A percentile compares a stretch with the other conserved stretches of the same genome.
Evolutionary conservation across 2,888 invertebrate species (phyloP).

Genomic region (Ochropleura leucogaster): DNA sequence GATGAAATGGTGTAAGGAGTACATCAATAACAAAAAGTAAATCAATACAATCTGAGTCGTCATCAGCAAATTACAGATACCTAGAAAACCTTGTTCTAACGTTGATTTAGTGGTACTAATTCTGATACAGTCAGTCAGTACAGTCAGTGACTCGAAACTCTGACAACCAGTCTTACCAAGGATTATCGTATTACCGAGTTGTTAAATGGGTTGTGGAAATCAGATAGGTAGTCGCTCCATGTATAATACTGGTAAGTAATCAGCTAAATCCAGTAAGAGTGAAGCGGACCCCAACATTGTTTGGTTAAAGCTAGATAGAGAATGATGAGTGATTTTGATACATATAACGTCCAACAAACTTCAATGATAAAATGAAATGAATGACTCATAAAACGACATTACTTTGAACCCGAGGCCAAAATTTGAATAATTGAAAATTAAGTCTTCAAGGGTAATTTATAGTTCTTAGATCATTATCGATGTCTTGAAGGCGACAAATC

Average conservation of each 20-base stretch:
- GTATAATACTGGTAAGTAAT: no score
- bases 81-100: not conserved
- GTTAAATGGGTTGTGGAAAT: no score
- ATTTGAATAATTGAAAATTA: constrained; percentile 8
- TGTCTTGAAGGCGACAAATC: constrained; percentile 13
- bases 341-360: not conserved
- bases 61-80: not conserved
- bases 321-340: not conserved
- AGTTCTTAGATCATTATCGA: constrained; percentile 22
- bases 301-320: no score
- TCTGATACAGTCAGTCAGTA: not conserved
- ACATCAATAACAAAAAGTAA: no score
- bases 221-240: no score
- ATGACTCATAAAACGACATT: constrained; percentile 1
- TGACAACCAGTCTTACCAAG: no score
- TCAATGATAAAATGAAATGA: not conserved
- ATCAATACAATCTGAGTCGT: not conserved
- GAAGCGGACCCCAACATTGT: no score
- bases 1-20: no score
- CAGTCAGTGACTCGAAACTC: no score
- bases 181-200: no score
- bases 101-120: not conserved
- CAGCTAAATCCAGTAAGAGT: no score
- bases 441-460: constrained; percentile 1
- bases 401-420: constrained; percentile 16